These are phyloP conservation scores for Volucella bombylans DNA, from an alignment of 2,888 invertebrate species.

Conservation along the genomic window DNA sequence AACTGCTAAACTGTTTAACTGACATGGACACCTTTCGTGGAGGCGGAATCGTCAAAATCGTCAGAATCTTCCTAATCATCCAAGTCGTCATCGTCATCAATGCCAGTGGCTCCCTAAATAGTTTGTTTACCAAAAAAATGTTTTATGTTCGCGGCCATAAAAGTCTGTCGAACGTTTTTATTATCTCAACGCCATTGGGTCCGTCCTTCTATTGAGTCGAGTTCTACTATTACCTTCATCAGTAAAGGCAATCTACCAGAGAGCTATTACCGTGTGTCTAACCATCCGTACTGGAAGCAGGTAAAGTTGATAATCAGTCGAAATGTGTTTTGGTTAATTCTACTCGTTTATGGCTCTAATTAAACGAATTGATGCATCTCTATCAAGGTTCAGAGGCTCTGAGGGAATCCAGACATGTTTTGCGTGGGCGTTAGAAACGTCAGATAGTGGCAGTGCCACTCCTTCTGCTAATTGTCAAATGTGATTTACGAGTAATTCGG, in stretches of 20 bases:
- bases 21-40: constrained; percentile 62
- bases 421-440: neutral
- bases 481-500: too few species aligned
- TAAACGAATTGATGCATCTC: constrained; percentile 64
- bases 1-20: constrained; percentile 6
- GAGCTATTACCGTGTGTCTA: constrained; percentile 6
- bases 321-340: constrained; percentile 68
- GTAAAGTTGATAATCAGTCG: constrained; percentile 55
- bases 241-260: neutral
- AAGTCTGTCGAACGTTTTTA: constrained; percentile 62
- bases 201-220: constrained; percentile 6
- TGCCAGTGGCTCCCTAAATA: constrained; percentile 61
- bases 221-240: constrained; percentile 6
- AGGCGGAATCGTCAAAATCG: neutral
- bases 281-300: constrained; percentile 20
- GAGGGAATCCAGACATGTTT: too few species aligned
- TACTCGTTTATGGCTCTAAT: constrained; percentile 65
- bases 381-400: constrained; percentile 9
- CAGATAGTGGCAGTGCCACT: constrained; percentile 4
- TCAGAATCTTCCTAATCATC: neutral
- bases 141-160: constrained; percentile 64
- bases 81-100: constrained; percentile 45
- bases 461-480: neutral
- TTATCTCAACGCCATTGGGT: constrained; percentile 38
- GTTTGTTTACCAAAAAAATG: constrained; percentile 69